Conservation (phyloP, 2,888 invertebrate species). For the Drosophila kokeensis region DNA sequence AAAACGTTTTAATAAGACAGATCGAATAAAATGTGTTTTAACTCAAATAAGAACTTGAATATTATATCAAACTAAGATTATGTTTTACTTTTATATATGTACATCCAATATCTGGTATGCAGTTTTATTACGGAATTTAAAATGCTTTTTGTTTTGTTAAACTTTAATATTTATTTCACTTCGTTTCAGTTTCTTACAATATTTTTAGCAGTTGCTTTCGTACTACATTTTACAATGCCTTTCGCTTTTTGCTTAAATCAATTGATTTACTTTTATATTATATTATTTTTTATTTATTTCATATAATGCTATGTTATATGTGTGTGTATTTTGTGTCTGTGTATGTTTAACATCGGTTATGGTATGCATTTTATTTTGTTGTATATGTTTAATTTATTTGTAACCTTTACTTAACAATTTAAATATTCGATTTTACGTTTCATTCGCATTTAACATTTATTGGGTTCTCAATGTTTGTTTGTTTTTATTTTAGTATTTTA, state of each 20-base stretch:
- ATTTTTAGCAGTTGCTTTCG: slow-evolving; percentile 59
- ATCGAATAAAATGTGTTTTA: neutral
- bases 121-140: neutral
- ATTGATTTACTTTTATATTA: slow-evolving; percentile 37
- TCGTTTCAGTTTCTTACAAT: slow-evolving; percentile 66
- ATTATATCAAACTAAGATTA: neutral
- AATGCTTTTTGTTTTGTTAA: slow-evolving; percentile 28
- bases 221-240: slow-evolving; percentile 51
- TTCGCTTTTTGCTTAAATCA: slow-evolving; percentile 44
- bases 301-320: slow-evolving; percentile 42
- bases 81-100: fast-evolving
- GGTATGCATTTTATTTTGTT: slow-evolving; percentile 48
- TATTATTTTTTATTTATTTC: slow-evolving; percentile 34
- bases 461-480: slow-evolving; percentile 33
- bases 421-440: slow-evolving; percentile 42
- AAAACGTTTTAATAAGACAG: neutral
- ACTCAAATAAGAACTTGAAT: neutral
- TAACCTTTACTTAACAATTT: slow-evolving; percentile 66
- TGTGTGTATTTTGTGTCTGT: slow-evolving; percentile 36
- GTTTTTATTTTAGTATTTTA: slow-evolving; percentile 22
- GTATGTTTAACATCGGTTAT: slow-evolving; percentile 70
- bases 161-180: slow-evolving; percentile 73
- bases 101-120: neutral
- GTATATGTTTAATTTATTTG: slow-evolving; percentile 48
- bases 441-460: slow-evolving; percentile 58